A percentile compares a stretch with the other conserved stretches of the same genome.
Conservation (phyloP, 2,113 vertebrate species). For the Sturnus vulgaris region DNA sequence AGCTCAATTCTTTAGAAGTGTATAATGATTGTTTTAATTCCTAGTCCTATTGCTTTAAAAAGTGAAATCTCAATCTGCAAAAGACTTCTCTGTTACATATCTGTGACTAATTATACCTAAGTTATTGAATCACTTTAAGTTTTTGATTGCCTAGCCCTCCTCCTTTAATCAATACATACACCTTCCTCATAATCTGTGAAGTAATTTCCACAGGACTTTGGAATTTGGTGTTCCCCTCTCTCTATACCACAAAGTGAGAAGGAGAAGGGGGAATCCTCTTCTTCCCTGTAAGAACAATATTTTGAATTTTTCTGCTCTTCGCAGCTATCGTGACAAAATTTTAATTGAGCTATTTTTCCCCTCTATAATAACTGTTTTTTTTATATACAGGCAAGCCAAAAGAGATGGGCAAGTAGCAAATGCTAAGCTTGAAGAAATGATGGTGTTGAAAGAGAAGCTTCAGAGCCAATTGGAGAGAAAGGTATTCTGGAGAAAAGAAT, state of each 20-base stretch:
- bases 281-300: neutral
- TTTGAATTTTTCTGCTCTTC: neutral
- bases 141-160: neutral
- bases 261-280: neutral
- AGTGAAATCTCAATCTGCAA: neutral
- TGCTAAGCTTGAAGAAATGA: conserved; percentile 85
- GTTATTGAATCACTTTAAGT: neutral
- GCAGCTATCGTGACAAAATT: neutral
- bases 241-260: neutral
- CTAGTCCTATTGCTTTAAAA: neutral
- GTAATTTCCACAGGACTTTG: neutral
- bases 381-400: conserved; percentile 79
- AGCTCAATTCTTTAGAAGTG: neutral
- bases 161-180: neutral
- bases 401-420: conserved; percentile 78
- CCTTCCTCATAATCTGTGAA: neutral
- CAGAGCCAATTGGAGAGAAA: conserved; percentile 81
- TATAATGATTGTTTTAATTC: neutral
- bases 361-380: neutral
- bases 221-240: neutral
- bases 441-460: conserved; percentile 74
- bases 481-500: conserved; percentile 64
- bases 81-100: neutral
- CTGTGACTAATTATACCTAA: neutral
- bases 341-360: neutral